These are phyloP conservation scores for Mycogona germanica DNA, from an alignment of 2,888 invertebrate species.

Conservation along the genomic window DNA sequence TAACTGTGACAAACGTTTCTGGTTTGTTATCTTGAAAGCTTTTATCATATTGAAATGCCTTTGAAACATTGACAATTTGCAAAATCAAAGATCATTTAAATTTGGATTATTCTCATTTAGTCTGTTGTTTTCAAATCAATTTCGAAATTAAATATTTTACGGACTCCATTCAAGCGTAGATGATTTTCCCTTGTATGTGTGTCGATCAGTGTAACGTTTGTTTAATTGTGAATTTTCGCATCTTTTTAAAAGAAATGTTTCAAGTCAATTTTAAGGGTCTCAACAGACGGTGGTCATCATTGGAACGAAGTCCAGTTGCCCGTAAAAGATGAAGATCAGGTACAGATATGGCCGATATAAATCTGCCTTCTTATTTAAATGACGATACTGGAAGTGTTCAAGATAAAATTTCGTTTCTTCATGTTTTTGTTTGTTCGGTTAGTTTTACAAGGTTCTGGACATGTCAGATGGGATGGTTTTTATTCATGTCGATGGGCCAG, in stretches of 20 bases:
- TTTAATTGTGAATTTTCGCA: neutral
- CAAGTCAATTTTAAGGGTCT: slow-evolving; percentile 15
- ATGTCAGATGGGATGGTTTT: slow-evolving; percentile 19
- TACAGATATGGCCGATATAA: neutral
- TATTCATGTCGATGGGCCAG: slow-evolving; percentile 15
- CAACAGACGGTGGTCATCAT: slow-evolving; percentile 13
- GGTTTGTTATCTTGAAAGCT: too few species aligned
- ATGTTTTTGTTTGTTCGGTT: neutral
- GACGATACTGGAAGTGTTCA: neutral
- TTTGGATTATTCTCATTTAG: neutral
- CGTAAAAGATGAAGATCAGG: slow-evolving; percentile 16
- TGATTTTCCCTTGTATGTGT: too few species aligned
- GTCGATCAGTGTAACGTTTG: neutral
- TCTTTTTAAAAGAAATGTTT: slow-evolving; percentile 2
- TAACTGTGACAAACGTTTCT: too few species aligned
- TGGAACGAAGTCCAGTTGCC: slow-evolving; percentile 19
- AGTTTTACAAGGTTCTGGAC: slow-evolving; percentile 17
- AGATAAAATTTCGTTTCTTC: neutral
- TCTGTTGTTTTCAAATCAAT: too few species aligned
- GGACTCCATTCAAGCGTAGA: too few species aligned
- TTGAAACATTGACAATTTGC: too few species aligned
- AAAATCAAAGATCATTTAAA: neutral
- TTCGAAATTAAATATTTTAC: too few species aligned
- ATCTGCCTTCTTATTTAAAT: neutral
- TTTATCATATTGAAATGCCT: too few species aligned